These are phyloP conservation scores for Labia minor DNA, from an alignment of 2,888 invertebrate genomes.

Conservation along the genomic window DNA sequence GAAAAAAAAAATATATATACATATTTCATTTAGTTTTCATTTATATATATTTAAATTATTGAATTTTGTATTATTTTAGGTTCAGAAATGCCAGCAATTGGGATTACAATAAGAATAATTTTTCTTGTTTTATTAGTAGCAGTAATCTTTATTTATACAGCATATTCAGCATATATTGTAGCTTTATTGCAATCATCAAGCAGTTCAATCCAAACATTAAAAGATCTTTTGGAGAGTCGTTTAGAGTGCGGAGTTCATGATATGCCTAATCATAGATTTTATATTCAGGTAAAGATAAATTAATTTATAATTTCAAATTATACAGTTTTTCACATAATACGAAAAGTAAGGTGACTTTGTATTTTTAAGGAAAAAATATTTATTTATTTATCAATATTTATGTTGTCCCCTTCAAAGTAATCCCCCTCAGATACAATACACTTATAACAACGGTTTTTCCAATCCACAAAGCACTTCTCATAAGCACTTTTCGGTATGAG, in stretches of 20 bases:
- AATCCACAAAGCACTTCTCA: no score
- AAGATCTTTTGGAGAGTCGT: conserved; percentile 19
- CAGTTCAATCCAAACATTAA: conserved; percentile 13
- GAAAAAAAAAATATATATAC: background rate
- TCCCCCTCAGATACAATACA: no score
- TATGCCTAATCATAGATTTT: conserved; percentile 18
- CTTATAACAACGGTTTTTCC: no score
- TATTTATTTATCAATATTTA: no score
- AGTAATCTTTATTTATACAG: conserved; percentile 18
- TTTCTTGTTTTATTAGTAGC: background rate
- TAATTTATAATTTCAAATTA: background rate
- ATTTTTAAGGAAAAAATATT: no score
- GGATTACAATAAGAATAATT: background rate
- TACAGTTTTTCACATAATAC: no score
- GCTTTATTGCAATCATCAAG: conserved; percentile 19
- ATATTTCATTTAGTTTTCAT: no score
- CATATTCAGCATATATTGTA: conserved; percentile 21
- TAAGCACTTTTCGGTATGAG: no score
- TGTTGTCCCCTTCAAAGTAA: no score
- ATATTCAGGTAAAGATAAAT: conserved; percentile 17
- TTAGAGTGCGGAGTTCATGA: conserved; percentile 19
- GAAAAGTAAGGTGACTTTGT: no score
- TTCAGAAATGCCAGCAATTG: background rate
- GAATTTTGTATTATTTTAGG: background rate
- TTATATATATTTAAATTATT: no score